Conservation (phyloP, 2,888 invertebrate genomes). For the Thalpophila matura region DNA sequence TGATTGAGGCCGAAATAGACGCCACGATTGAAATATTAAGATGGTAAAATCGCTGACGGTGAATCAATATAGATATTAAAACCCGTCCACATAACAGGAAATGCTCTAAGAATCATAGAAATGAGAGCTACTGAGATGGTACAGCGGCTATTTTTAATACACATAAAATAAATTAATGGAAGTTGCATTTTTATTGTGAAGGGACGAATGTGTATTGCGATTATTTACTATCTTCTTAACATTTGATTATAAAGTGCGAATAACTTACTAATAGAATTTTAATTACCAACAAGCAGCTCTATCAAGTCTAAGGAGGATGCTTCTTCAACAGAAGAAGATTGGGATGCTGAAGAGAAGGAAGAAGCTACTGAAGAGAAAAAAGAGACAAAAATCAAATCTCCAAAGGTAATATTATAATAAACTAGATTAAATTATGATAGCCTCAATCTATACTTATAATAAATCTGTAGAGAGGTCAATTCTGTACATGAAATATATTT, state of each 20-base stretch:
- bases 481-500: too few relatives aligned
- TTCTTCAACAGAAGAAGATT: conserved; percentile 88
- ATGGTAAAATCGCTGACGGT: conserved; percentile 37
- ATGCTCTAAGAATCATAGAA: conserved; percentile 43
- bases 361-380: conserved; percentile 84
- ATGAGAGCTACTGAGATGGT: conserved; percentile 30
- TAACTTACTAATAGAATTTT: conserved; percentile 28
- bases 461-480: too few relatives aligned
- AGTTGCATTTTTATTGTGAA: conserved; percentile 17
- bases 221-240: conserved; percentile 10
- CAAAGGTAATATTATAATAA: conserved; percentile 74
- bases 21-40: conserved; percentile 36
- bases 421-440: too few relatives aligned
- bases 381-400: conserved; percentile 82
- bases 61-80: conserved; percentile 34
- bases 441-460: too few relatives aligned
- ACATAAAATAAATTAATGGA: conserved; percentile 44
- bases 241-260: neutral
- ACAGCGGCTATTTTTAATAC: conserved; percentile 25
- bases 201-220: conserved; percentile 24
- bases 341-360: conserved; percentile 88
- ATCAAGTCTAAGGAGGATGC: conserved; percentile 87
- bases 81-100: conserved; percentile 33
- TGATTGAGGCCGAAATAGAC: conserved; percentile 39
- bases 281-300: conserved; percentile 73